Evolutionary conservation across 2,797 vertebrate genomes (phyloP), one percentile per base, ranked within the genome.

Genomic region (Squalus acanthias): DNA sequence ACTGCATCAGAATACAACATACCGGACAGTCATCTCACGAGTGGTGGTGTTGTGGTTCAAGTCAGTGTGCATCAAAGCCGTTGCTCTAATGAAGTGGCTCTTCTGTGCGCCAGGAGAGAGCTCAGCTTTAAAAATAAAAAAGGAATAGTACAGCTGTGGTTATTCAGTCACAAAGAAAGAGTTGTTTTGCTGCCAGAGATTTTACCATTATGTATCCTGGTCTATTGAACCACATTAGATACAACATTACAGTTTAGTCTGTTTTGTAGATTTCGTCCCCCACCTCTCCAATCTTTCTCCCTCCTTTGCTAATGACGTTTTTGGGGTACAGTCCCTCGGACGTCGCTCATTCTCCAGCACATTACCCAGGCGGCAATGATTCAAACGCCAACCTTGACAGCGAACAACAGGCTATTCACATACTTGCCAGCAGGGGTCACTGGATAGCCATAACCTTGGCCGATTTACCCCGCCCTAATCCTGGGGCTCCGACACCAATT

Each of bases 1-100:
- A 57, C 39, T 53, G 82, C 1, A 87, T 1, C 1, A 0, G 12
- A 6, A 95, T 97, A 65, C 50, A 74, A 82, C 98, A 98, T 97
- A 99, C 99, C 99, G 99, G 97, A 99, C 96, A 26, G 98, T 99
- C 96, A 99, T 97, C 97, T 99, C 99, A 15, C 99, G 99, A 96
- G 99, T 98, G 1, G 97, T 96, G 4, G 98, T 98, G 96, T 98
- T 97, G 97, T 97, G 98, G 97, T 97, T 98, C 97, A 99, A 99
- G 98, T 99, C 98, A 0, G 98, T 97, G 96, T 99, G 99, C 97
- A 99, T 98, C 76, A 99, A 98, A 0, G 98, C 97, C 53, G 98
- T 97, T 0, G 99, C 99, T 95, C 98, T 98, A 96, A 99, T 98
- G 98, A 99, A 99, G 96, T 98, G 97, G 72, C 97, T 97, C 5